phyloP scores from a whole-genome alignment of 1,140 invertebrate genomes.

The Artemia franciscana region DNA sequence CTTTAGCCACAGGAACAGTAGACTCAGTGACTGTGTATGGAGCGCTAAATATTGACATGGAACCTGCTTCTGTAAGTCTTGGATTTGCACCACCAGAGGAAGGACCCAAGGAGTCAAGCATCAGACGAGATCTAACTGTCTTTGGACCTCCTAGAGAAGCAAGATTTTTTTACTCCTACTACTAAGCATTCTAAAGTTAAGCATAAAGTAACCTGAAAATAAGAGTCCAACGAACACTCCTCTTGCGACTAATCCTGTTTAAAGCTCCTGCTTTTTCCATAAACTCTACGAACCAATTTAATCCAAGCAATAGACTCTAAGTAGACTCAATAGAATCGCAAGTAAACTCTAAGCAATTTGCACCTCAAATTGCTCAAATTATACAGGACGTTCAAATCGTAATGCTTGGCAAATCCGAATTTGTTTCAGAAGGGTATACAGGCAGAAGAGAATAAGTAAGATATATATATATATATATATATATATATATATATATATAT shows the following conservation, averaged over 20 bases:
- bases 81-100: background rate
- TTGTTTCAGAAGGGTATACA: too few relatives aligned
- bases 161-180: too few relatives aligned
- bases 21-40: background rate
- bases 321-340: background rate
- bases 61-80: background rate
- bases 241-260: background rate
- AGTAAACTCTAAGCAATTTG: too few relatives aligned
- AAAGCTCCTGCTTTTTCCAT: background rate
- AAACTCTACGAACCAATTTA: background rate
- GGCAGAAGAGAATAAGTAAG: too few relatives aligned
- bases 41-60: background rate
- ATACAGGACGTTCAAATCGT: too few relatives aligned
- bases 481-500: too few relatives aligned
- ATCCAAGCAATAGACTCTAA: background rate
- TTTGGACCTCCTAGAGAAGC: background rate
- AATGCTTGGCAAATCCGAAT: too few relatives aligned
- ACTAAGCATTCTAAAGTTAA: background rate
- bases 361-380: too few relatives aligned
- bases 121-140: background rate
- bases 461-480: too few relatives aligned
- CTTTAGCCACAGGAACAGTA: background rate
- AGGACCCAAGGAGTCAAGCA: background rate
- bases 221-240: background rate
- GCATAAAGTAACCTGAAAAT: background rate